Evolutionary conservation across 1,140 invertebrate genomes (phyloP), one percentile per base, ranked within the genome.

Genomic region (Dryas iulia): DNA sequence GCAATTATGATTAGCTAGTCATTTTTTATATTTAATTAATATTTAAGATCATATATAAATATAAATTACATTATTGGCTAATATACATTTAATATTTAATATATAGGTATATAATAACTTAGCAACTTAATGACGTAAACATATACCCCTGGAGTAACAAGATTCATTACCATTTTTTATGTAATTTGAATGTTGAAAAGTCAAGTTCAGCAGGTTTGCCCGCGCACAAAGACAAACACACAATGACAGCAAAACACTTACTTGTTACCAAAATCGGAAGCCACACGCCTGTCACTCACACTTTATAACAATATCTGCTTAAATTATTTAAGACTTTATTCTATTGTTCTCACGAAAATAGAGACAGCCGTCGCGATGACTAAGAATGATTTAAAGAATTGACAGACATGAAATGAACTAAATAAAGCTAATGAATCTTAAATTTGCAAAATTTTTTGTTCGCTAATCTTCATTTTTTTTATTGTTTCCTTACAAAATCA

Each of bases 261-360:
- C 24, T 71, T 72, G 18, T 69, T 28, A 56, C 59, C 28, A 58
- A 61, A 81, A 77, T 78, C 56, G 62, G 24, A 62, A 76, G 57
- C 59, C 54, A 59, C 64, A 84, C 73, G 81, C 60, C 30, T 80
- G 78, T 74, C 80, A 73, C 23, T 80, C 76, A 80, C n/a, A 11
- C 14, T 52, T 52, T 58, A 33, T 66, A 68, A 72, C 77, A 74
- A 66, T 69, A 47, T 70, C 33, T 47, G 30, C 25, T 23, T 47
- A 63, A 47, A 47, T 68, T 57, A 52, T 59, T 64, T 58, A 57
- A 72, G 54, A 25, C 56, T 59, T 12, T 25, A 14, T 39, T n/a
- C 21, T 62, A 61, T 68, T 68, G 60, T 63, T 21, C 39, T 31
- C 11, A 18, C 56, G 23, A 59, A 69, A 47, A 47, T 63, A 59